Conservation (phyloP, 2,113 vertebrate genomes). For the Pipa parva region DNA sequence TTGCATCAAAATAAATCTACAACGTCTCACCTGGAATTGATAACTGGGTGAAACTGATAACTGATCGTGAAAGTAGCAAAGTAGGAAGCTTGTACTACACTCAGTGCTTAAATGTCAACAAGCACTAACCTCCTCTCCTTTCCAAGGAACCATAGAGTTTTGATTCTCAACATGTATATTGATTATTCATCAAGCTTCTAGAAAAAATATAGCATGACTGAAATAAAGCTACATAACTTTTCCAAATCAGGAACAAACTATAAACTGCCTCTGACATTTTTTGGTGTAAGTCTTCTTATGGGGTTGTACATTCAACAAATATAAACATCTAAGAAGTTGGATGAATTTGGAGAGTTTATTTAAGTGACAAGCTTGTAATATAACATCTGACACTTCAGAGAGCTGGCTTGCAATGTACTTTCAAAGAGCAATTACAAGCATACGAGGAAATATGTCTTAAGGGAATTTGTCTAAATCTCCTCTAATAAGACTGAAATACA, state of each 20-base stretch:
- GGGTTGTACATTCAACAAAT: background rate
- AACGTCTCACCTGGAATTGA: conserved; percentile 1
- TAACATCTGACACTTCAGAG: conserved; percentile 5
- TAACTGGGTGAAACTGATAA: background rate
- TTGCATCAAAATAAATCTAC: background rate
- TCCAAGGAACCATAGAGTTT: background rate
- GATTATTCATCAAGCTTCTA: conserved; percentile 1
- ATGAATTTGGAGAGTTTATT: conserved; percentile 5
- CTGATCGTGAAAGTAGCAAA: background rate
- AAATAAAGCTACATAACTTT: background rate
- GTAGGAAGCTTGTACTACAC: conserved; percentile 7
- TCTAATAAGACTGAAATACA: conserved; percentile 28
- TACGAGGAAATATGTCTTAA: conserved; percentile 20
- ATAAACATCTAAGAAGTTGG: background rate
- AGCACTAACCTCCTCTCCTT: conserved; percentile 9
- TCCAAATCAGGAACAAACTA: background rate
- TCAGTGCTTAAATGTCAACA: conserved; percentile 29
- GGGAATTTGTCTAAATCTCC: conserved; percentile 43
- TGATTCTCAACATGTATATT: conserved; percentile 4
- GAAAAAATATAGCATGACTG: background rate
- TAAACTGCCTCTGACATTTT: background rate
- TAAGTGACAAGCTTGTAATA: background rate
- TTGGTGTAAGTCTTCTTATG: background rate
- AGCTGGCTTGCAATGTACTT: background rate
- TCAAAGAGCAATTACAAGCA: conserved; percentile 34